Percentiles rank a stretch among this genome's conserved stretches.
phyloP scores from a whole-genome alignment of 2,797 vertebrate species.

The Paguma larvata region DNA sequence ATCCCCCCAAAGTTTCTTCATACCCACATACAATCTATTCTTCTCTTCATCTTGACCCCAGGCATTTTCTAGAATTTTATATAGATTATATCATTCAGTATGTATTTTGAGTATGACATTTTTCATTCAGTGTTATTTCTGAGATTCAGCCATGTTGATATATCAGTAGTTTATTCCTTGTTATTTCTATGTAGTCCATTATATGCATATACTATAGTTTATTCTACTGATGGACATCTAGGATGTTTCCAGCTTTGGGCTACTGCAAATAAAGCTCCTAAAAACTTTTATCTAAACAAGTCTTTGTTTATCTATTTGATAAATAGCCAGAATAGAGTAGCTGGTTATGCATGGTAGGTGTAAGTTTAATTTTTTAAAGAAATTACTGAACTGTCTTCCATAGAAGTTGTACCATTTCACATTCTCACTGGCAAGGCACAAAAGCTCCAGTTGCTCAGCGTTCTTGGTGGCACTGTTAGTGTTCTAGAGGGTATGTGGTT shows the following conservation, averaged over 20 bases:
- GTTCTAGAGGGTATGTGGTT: not conserved
- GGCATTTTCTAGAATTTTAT: not conserved
- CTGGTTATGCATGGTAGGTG: not conserved
- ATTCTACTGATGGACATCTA: not conserved
- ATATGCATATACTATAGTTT: not conserved
- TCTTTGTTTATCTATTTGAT: not conserved
- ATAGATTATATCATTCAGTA: not conserved
- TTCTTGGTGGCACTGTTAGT: not conserved
- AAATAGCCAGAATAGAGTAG: not conserved
- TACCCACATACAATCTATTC: not conserved
- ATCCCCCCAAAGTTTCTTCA: not conserved
- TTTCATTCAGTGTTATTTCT: not conserved
- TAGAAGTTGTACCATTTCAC: not conserved
- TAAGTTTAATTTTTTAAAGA: not conserved
- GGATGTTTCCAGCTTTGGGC: not conserved
- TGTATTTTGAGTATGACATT: not conserved
- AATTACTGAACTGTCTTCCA: not conserved
- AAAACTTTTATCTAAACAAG: not conserved
- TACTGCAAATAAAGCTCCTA: not conserved
- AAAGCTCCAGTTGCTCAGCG: not conserved
- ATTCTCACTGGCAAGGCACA: not conserved
- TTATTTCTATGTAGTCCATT: not conserved
- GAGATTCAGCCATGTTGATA: not conserved
- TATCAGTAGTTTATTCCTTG: not conserved
- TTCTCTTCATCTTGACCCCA: not conserved